These are phyloP conservation scores for Eptatretus atami DNA, from an alignment of 2,797 vertebrate genomes.

Conservation along the genomic window DNA sequence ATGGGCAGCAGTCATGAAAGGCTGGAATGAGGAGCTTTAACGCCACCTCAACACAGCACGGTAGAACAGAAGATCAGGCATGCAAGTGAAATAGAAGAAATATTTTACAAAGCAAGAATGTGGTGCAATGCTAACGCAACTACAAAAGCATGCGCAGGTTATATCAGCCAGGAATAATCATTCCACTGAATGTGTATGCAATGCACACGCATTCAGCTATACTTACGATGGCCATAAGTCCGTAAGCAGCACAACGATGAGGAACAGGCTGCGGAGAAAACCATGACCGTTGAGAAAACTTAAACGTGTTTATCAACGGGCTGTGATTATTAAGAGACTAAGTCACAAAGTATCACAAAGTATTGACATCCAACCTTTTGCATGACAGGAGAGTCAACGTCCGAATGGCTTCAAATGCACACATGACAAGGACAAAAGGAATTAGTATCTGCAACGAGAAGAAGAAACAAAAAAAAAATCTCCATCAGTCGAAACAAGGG, in stretches of 20 bases:
- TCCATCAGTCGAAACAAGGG: neutral
- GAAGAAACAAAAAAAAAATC: neutral
- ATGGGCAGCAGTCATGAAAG: no score
- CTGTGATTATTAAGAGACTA: neutral
- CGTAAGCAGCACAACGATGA: conserved; percentile 71
- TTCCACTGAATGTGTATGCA: neutral
- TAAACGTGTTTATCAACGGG: neutral
- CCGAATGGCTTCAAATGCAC: conserved; percentile 74
- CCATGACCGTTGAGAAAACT: conserved; percentile 10
- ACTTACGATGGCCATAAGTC: conserved; percentile 96
- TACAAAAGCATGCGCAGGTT: neutral
- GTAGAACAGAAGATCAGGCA: no score
- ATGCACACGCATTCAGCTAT: neutral
- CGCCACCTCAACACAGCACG: no score
- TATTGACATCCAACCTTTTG: conserved; percentile 35
- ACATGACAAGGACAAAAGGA: conserved; percentile 74
- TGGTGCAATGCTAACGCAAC: no score
- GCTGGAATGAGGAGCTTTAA: no score
- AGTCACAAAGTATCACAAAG: conserved; percentile 5
- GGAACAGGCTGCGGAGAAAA: conserved; percentile 40
- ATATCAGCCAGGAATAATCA: neutral
- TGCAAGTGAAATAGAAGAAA: no score
- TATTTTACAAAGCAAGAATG: no score
- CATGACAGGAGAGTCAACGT: conserved; percentile 56
- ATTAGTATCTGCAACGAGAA: conserved; percentile 40